Base-by-base conservation (phyloP, 2,113 vertebrate genomes). In the Campylorhamphus procurvoides region DNA sequence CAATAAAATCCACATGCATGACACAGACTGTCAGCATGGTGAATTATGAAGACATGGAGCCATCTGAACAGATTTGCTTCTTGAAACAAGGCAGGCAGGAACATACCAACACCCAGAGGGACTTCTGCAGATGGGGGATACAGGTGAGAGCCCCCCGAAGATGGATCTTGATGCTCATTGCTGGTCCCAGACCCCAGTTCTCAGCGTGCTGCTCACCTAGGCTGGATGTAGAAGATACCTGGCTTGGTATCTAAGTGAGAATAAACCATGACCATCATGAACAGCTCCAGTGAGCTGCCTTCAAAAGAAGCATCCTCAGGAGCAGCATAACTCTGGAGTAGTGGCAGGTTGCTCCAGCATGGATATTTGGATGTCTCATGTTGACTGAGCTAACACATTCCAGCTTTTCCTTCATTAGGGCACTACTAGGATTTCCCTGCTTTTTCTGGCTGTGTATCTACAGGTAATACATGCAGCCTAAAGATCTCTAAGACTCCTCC, bases 181-280 rank as follows among this genome's bases (percentile, higher is more conserved):
- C 47, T 53, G 62, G 87, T 7, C 50, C 40, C 46, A 62, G 64
- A 56, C 1, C 46, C 31, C 0, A 19, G 3, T 7, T 76, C 37
- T 64, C 0, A 0, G 35, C 0, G 0, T 0, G 0, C n/a, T 52
- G 33, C 50, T 62, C 60, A 84, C 28, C 29, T 18, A 12, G n/a
- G 50, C 35, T 53, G 39, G 40, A 47, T 24, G 14, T 12, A 35
- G 17, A 71, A 25, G 37, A 27, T 2, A 63, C 12, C 40, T n/a
- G 24, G 9, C 46, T 44, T 2, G 0, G n/a, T 23, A 28, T 18
- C 50, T 10, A 8, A 67, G 39, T 13, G 6, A 64, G 27, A 69
- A 31, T 47, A 53, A 87, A 50, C 19, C 5, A 9, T 5, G 18
- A 35, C 16, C 39, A 56, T 4, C 16, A 25, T 0, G 2, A 40